These are phyloP conservation scores for Tenthredo notha DNA, from an alignment of 2,888 invertebrate genomes.

Conservation along the genomic window DNA sequence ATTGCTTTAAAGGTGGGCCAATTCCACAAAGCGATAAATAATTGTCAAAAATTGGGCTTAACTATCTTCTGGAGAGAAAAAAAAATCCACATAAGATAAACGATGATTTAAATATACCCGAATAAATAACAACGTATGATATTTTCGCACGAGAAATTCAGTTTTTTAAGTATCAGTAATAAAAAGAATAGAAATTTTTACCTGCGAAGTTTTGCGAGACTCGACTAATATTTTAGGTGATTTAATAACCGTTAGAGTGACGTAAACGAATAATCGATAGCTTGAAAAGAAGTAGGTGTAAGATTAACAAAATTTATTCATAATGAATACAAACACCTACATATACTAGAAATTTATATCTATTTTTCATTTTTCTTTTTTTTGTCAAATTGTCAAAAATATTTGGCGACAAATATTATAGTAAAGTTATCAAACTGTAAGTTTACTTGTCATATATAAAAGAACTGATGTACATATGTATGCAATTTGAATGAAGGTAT, in stretches of 20 bases:
- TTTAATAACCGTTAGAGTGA: background rate
- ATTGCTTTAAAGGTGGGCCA: background rate
- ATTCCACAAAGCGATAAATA: background rate
- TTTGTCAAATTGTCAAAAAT: background rate
- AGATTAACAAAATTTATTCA: background rate
- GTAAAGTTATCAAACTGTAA: background rate
- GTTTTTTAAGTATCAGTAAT: background rate
- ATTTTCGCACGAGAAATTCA: background rate
- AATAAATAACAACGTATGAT: background rate
- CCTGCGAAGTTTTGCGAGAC: background rate
- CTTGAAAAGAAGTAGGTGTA: background rate
- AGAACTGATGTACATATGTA: no score
- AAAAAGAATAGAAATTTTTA: background rate
- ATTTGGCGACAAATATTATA: background rate
- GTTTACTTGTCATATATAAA: background rate
- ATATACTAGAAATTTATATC: background rate
- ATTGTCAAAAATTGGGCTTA: background rate
- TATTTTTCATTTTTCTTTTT: background rate
- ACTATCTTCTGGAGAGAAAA: background rate
- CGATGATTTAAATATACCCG: background rate
- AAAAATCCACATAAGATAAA: background rate
- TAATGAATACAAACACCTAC: background rate
- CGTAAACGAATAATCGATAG: constrained; percentile 30
- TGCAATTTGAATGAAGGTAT: background rate
- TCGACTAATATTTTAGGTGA: background rate